phyloP scores from a whole-genome alignment of 2,888 invertebrate genomes.

The Heliconius charithonia region DNA sequence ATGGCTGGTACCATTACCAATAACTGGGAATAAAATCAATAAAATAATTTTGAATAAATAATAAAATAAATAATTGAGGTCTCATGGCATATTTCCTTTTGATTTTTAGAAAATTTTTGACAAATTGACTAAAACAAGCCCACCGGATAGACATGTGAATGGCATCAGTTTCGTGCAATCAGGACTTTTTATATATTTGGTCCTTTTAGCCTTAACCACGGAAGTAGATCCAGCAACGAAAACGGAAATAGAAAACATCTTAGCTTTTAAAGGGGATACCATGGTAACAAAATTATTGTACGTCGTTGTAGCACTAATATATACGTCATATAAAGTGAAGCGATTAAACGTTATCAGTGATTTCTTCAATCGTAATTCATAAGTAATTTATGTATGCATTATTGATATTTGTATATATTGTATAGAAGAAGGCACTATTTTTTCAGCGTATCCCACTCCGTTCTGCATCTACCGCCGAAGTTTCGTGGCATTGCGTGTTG shows the following conservation, averaged over 20 bases:
- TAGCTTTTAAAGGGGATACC: slow-evolving; percentile 57
- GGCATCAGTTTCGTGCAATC: slow-evolving; percentile 77
- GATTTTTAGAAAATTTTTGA: slow-evolving; percentile 63
- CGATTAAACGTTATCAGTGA: slow-evolving; percentile 10
- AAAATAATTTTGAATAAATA: no score
- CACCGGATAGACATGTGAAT: slow-evolving; percentile 62
- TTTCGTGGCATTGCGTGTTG: background rate
- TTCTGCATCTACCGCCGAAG: no score
- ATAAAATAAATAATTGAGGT: background rate
- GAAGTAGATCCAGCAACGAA: slow-evolving; percentile 65
- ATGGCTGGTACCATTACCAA: no score
- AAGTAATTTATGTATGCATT: background rate
- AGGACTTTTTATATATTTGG: slow-evolving; percentile 67
- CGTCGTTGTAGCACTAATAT: background rate
- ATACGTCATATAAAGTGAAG: slow-evolving; percentile 1
- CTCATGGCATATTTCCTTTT: background rate
- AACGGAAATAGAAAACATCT: slow-evolving; percentile 63
- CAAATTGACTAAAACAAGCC: slow-evolving; percentile 61
- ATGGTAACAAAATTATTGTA: slow-evolving; percentile 56
- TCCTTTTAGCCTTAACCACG: slow-evolving; percentile 64
- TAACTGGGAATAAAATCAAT: no score
- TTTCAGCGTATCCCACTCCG: background rate
- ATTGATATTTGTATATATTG: background rate
- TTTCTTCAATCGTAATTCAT: slow-evolving; percentile 1
- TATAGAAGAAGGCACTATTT: background rate